These are phyloP conservation scores for Nothocercus julius DNA, from an alignment of 2,113 vertebrate species.

Conservation along the genomic window DNA sequence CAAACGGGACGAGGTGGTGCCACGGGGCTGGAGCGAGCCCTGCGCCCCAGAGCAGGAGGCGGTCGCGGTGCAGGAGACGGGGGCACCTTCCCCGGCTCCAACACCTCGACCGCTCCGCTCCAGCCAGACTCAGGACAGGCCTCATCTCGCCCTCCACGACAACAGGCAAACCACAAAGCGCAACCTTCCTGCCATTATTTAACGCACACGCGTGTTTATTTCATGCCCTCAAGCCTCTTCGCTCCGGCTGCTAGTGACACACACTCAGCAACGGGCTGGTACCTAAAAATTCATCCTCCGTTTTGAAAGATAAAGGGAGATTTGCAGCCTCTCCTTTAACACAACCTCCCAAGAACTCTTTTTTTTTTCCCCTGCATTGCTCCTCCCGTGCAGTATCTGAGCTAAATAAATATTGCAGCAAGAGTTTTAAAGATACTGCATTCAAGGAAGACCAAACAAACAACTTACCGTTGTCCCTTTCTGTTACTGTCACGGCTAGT, in stretches of 20 bases:
- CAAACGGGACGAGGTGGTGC: slow-evolving; percentile 26
- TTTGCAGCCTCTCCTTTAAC: not conserved
- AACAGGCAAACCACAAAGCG: not conserved
- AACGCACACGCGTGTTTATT: slow-evolving; percentile 71
- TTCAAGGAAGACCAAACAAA: not conserved
- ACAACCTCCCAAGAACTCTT: not conserved
- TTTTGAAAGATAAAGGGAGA: not conserved
- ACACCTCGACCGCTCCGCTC: not conserved
- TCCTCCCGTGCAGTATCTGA: slow-evolving; percentile 3
- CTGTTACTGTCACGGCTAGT: slow-evolving; percentile 17
- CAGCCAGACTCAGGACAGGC: not conserved
- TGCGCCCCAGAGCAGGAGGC: not conserved
- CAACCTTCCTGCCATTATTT: slow-evolving; percentile 51
- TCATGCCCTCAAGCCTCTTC: slow-evolving; percentile 68
- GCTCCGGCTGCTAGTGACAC: slow-evolving; percentile 66
- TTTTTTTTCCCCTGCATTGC: not conserved
- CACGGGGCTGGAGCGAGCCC: slow-evolving; percentile 62
- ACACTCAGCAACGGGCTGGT: slow-evolving; percentile 64
- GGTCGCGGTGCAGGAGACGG: not conserved
- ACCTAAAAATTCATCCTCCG: not conserved
- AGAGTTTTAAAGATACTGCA: not conserved
- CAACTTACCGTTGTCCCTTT: not conserved
- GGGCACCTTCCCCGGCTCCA: not conserved
- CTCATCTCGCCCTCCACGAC: not conserved
- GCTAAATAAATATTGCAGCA: slow-evolving; percentile 53